Conservation (phyloP, 2,113 vertebrate genomes). For the Serilophus lunatus region DNA sequence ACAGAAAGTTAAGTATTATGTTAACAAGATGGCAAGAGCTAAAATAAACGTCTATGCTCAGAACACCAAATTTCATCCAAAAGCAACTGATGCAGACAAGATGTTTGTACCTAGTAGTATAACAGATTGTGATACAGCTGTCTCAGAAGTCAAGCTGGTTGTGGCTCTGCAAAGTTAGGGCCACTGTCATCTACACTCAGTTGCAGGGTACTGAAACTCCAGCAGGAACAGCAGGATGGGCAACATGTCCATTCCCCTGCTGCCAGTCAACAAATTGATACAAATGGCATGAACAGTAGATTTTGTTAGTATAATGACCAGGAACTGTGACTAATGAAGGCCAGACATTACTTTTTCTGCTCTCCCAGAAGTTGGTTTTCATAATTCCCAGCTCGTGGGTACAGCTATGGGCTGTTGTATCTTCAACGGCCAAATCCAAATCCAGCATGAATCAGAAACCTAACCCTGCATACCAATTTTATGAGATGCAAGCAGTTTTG, state of each 20-base stretch:
- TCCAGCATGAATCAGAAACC: neutral
- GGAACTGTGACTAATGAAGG: neutral
- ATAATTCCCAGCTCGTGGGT: neutral
- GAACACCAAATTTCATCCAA: neutral
- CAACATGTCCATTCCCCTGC: neutral
- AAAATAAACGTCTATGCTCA: neutral
- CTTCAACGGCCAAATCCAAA: neutral
- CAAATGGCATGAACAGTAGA: neutral
- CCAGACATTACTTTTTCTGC: neutral
- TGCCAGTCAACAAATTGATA: neutral
- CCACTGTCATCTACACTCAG: neutral
- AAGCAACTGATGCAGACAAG: neutral
- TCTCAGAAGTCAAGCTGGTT: neutral
- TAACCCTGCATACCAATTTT: neutral
- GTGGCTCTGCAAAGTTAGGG: neutral
- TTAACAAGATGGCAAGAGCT: neutral
- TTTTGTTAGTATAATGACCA: neutral
- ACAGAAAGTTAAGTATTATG: neutral
- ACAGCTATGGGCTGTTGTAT: neutral
- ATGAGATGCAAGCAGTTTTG: neutral
- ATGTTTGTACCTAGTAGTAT: neutral
- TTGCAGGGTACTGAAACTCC: neutral
- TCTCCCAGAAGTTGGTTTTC: neutral
- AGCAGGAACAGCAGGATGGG: neutral
- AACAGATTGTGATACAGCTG: neutral